Evolutionary conservation across 2,888 invertebrate species (phyloP), one percentile per base, ranked within the genome.

Genomic region (Cheilosia vernalis): DNA sequence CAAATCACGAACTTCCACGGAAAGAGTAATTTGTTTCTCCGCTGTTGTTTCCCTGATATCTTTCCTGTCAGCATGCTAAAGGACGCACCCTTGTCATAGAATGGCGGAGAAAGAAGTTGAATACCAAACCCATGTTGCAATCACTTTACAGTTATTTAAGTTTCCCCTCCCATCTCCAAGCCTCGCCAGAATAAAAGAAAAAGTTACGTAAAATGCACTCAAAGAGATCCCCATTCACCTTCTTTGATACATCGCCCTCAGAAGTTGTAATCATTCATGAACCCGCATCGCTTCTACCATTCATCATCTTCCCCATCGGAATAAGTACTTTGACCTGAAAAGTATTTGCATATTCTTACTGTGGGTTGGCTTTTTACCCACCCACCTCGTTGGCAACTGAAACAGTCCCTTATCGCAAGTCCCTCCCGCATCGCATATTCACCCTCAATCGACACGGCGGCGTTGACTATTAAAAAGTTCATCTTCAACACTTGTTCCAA

Each of bases 281-380:
- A 51, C 63, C 21, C 21, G 15, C 49, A 63, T 6, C 44, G 27
- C 1, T 21, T 30, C 30, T 4, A 7, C 33, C 30, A 49, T 63
- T 63, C 47, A 63, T 49, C 63, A 63, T 63, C 33, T 33, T 30
- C 15, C 27, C 30, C 15, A 24, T 15, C 10, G 17, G 27, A 63
- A 17, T 33, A 49, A 49, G 63, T 49, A 33, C 47, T 30, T 40
- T 30, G 27, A 33, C 58, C 44, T 19, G 17, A 40, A 60, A 60
- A 6, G 17, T 27, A 63, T 73, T 63, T 73, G 37, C 72, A 73
- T 63, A 53, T 42, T 61, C 61, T 60, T 42, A 19, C 53, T 33
- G 10, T 33, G 53, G 21, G 13, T 51, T 51, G 27, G 24, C n/a
- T 37, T 51, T 30, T 4, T 3, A 61, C 1, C 40, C 63, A 10